Evolutionary conservation across 2,113 vertebrate species (phyloP), one percentile per base, ranked within the genome.

Genomic region (Campylorhamphus procurvoides): DNA sequence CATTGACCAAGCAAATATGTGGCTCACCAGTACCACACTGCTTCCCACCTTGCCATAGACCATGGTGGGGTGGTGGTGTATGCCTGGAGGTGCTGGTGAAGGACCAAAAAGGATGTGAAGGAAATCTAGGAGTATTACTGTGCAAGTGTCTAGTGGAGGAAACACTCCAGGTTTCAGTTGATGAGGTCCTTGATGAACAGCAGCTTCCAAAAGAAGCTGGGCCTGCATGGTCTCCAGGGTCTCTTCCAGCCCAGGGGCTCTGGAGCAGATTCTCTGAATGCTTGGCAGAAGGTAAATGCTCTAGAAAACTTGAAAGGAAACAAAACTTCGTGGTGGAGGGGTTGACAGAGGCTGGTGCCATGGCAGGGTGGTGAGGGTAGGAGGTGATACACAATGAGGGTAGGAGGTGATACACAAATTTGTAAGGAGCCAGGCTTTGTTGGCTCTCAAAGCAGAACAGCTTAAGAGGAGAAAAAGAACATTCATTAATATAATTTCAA

Each of bases 401-500:
- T 71, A 67, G 77, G 40, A 87, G 50, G 73, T 73, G 68, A 86
- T 25, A 6, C 37, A 50, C 29, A 89, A 49, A 77, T 77, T 37
- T 1, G 0, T 66, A 29, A 73, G 62, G 62, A 88, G 40, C 40
- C 53, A 37, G 49, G 14, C 63, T 84, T 66, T 78, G 77, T 52
- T 28, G 62, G n/a, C 10, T 39, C 50, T 66, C 50, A 60, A 72
- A 90, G 58, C 4, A 1, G 58, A 40, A 28, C 55, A 66, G 39
- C 49, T 60, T 24, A 53, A 67, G 22, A 93, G 46, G n/a, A 72
- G 58, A 94, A 87, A 94, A 87, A 56, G 71, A 56, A 24, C 62
- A 29, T 76, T 93, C 66, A 75, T 87, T 91, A 77, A 77, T 58
- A 39, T 55, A 49, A 87, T 90, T 94, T 88, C 59, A 64, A 42